Evolutionary conservation across 2,797 vertebrate species (phyloP).

Genomic region (Vultur gryphus): DNA sequence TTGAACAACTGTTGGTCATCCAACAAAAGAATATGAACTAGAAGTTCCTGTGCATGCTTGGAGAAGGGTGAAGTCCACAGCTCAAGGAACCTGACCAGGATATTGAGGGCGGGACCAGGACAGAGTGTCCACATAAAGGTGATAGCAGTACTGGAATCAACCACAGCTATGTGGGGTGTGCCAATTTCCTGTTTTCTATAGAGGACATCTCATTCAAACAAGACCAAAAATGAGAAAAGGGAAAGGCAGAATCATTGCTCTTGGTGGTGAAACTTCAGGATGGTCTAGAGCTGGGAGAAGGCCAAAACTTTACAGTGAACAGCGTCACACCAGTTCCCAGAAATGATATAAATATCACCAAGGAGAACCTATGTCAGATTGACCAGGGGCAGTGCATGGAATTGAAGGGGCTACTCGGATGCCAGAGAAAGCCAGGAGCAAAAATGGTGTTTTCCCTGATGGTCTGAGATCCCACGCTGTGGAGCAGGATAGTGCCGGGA

Average conservation of each 20-base stretch:
- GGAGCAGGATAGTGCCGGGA: neutral
- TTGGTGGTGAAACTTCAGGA: neutral
- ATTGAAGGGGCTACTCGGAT: neutral
- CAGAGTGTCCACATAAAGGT: neutral
- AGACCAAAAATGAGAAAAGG: neutral
- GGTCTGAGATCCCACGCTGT: neutral
- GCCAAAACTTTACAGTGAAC: neutral
- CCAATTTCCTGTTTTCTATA: neutral
- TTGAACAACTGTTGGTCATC: neutral
- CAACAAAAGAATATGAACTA: neutral
- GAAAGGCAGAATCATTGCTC: neutral
- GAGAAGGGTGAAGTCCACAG: neutral
- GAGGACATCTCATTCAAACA: neutral
- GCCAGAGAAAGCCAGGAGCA: neutral
- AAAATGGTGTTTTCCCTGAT: neutral
- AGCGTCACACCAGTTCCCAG: neutral
- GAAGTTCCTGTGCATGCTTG: neutral
- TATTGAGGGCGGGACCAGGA: neutral
- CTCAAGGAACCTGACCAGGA: neutral
- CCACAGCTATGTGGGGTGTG: neutral
- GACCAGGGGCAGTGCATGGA: fast-evolving
- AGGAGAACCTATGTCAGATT: neutral
- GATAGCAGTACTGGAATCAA: neutral
- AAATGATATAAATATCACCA: neutral
- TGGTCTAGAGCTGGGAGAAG: neutral